Evolutionary conservation across 2,113 vertebrate genomes (phyloP).

Genomic region (Carlito syrichta): DNA sequence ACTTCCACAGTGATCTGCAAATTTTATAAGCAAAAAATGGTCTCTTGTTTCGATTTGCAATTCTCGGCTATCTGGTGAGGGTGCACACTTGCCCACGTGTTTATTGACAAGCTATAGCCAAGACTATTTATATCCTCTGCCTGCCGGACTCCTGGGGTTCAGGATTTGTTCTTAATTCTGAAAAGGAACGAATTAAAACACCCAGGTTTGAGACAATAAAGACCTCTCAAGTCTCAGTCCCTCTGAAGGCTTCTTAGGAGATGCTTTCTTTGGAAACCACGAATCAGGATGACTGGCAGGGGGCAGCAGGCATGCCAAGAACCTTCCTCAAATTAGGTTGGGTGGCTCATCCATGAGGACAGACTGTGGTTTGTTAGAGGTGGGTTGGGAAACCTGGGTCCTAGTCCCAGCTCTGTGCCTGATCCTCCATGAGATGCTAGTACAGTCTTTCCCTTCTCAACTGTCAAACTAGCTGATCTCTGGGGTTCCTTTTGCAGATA

Average conservation of each 20-base stretch:
- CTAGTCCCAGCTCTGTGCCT: background rate
- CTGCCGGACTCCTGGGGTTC: background rate
- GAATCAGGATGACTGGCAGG: background rate
- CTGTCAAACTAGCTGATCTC: background rate
- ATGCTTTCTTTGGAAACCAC: background rate
- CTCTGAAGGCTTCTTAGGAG: background rate
- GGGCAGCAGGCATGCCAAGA: background rate
- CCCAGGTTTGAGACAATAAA: background rate
- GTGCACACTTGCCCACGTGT: background rate
- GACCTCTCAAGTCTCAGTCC: background rate
- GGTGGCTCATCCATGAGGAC: fast-evolving
- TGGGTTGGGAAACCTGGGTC: background rate
- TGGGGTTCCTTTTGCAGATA: background rate
- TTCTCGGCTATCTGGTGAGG: background rate
- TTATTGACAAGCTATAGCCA: background rate
- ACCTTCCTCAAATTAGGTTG: background rate
- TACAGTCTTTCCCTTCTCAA: background rate
- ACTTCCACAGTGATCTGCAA: constrained; percentile 19
- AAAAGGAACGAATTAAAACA: background rate
- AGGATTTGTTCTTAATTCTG: background rate
- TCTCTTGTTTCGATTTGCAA: background rate
- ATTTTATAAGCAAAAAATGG: constrained; percentile 15
- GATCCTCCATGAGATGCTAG: background rate
- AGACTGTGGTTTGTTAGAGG: too few relatives aligned
- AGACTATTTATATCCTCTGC: background rate